Base-by-base conservation (phyloP, 2,888 invertebrate species). In the Lasioglossum pauxillum region DNA sequence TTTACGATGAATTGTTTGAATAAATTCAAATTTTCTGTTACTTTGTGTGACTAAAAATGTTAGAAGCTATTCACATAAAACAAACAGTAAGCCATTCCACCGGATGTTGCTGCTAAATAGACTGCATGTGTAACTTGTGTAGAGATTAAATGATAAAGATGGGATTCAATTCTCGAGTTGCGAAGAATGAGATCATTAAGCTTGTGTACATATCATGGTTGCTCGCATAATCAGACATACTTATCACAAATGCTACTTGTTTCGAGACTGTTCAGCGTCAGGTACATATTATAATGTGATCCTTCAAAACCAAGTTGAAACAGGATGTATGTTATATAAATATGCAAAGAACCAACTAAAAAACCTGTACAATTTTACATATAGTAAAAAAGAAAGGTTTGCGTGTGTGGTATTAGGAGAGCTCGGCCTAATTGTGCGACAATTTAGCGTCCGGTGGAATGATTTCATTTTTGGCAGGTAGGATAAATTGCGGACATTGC, bases 401-500 rank as follows among this genome's bases (percentile, higher is more conserved):
- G 7, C 53, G 10, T 10, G n/a, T 8, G 53, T 8, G 53, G 23
- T 2, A 53, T 57, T 53, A 57, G 57, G 4, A 10, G n/a, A 57
- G 57, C 10, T n/a, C n/a, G 57, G 1, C 35, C 19, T 77, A 53
- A 84, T 82, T 31, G 73, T 74, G 49, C 60, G 41, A 23, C 75
- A n/a, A 74, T 38, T 83, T 57, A 72, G 16, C 75, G 64, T 64
- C 67, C 82, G 8, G 38, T 8, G 10, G 3, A 19, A 35, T 35
- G 35, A 46, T 19, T 35, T n/a, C 7, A 16, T 53, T 78, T 67
- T 75, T 31, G 5, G 10, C 16, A 4, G 35, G 71, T 23, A 72
- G 44, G 1, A 12, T 23, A 57, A 14, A 27, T 44, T n/a, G 53
- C 53, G 41, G 27, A 2, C 35, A n/a, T n/a, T 27, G 38, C 19